Evolutionary conservation across 1,140 invertebrate species (phyloP).

Genomic region (Cydia strobilella): DNA sequence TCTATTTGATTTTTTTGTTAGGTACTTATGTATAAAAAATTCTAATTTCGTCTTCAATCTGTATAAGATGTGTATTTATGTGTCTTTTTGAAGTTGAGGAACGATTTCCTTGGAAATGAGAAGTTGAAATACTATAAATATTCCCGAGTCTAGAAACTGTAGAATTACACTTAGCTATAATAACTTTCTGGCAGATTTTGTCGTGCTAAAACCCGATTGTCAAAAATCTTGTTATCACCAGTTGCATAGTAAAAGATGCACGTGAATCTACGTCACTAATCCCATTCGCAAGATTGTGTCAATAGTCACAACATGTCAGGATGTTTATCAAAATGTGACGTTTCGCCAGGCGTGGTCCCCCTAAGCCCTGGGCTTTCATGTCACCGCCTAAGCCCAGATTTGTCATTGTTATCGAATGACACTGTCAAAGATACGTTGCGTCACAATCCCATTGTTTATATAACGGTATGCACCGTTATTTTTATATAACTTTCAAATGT

Average conservation of each 20-base stretch:
- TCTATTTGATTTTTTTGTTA: no score
- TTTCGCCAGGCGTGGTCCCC: constrained; percentile 46
- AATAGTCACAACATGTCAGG: constrained; percentile 37
- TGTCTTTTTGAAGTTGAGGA: no score
- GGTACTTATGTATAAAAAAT: no score
- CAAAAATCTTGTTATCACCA: background rate
- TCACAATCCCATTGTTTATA: constrained; percentile 13
- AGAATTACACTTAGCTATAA: no score
- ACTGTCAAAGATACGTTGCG: constrained; percentile 54
- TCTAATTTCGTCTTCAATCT: no score
- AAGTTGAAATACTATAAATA: no score
- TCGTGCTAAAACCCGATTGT: background rate
- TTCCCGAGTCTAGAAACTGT: no score
- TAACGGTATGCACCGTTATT: background rate
- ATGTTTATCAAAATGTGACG: constrained; percentile 38
- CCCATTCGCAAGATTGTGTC: constrained; percentile 27
- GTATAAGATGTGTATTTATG: no score
- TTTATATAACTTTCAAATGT: no score
- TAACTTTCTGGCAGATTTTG: no score
- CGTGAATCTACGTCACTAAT: constrained; percentile 19
- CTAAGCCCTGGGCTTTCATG: constrained; percentile 45
- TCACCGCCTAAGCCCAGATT: constrained; percentile 66
- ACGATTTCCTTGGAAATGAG: no score
- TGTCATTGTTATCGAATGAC: constrained; percentile 57
- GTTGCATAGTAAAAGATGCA: background rate